Evolutionary conservation across 2,888 invertebrate genomes (phyloP), one percentile per base, ranked within the genome.

Genomic region (Brachycybe producta): DNA sequence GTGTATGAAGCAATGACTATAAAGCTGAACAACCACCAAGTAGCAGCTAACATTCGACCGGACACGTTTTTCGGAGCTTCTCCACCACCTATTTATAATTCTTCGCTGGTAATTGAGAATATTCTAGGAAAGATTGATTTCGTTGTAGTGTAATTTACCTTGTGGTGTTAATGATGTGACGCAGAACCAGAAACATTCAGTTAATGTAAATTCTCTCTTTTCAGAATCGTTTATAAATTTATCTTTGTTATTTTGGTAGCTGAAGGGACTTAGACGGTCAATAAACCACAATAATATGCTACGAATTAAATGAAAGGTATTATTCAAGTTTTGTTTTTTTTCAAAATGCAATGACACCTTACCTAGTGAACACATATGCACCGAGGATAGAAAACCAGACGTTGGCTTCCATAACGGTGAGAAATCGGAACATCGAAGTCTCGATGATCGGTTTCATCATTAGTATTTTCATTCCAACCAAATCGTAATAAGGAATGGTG

Each of bases 1-100:
- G 97, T 97, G 69, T 97, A 97, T 0, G 94, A 94, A 2, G 97
- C 97, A 64, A 97, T 95, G 57, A 97, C 92, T 64, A 97, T 95
- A 67, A 97, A 97, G 0, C 95, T 94, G 69, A 97, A 97, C 23
- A 97, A 72, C 97, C 97, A 97, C 95, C 94, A 95, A 0, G 95
- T 95, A 2, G 95, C 95, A 0, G 95, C 95, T 0, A 97, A 82
- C 11, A 97, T 71, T 44, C 95, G 76, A 0, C 95, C 95, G 0
- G 94, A 94, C 0, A 97, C 73, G 67, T 95, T 95, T 67, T 92
- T 91, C 0, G 94, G 94, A 0, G 92, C 92, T 67, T 94, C 92
- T 1, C 92, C 92, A 0, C 92, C 92, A 0, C 92, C 91, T 57
- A 45, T 54, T 52, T 4, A 2, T 13, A 40, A 40, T 17, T 19